Evolutionary conservation across 2,113 vertebrate genomes (phyloP), one percentile per base, ranked within the genome.

Genomic region (Choloepus hoffmanni): DNA sequence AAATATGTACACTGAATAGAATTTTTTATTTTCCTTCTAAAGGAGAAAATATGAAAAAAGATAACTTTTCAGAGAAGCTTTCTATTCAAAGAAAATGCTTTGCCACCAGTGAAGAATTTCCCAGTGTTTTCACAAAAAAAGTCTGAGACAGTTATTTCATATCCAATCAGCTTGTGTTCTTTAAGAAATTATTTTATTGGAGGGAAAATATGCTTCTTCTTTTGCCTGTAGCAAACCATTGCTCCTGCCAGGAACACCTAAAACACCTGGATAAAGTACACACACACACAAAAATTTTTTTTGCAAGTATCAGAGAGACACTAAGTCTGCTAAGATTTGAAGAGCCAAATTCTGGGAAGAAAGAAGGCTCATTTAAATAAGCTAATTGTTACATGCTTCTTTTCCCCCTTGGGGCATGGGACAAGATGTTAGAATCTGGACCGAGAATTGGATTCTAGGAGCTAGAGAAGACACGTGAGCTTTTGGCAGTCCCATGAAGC

Each of bases 121-220:
- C 60, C 26, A 72, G 45, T 67, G 36, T 19, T 48, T 19, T 81
- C 43, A 62, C 33, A 33, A 90, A 94, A 90, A 85, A 55, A n/a
- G 33, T 68, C 12, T n/a, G 14, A 68, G 30, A 23, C 0, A 53
- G 8, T 68, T 76, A 70, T 72, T 74, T 92, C 84, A 74, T 62
- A 63, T 70, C 12, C 21, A 68, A 6, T 90, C 48, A 85, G 23
- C 50, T n/a, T 55, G 4, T n/a, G 4, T 23, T 85, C 65, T 8
- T 81, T 13, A 58, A 77, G 8, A 92, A 85, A 76, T 81, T 60
- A 85, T 85, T 86, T 89, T 94, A 40, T 62, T 73, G 28, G n/a
- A 70, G 15, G 53, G 36, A 92, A 81, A 62, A 55, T 18, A 78
- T 33, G 21, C 78, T 48, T 74, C 9, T 7, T 4, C n/a, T 36